Conservation (phyloP, 1,140 invertebrate genomes). For the Xylocopa sonorina region DNA sequence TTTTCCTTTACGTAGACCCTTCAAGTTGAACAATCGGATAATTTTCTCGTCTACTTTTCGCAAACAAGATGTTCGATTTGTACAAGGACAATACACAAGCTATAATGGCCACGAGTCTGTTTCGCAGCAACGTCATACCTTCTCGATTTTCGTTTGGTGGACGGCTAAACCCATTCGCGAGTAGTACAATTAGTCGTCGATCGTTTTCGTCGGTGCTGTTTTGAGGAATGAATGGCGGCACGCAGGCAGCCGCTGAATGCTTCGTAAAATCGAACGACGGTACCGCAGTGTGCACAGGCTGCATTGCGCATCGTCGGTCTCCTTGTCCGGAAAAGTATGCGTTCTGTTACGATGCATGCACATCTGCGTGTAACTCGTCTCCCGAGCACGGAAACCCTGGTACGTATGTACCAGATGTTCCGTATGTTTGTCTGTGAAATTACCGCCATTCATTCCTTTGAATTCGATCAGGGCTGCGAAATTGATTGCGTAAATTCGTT, state of each 20-base stretch:
- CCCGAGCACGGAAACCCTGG: background rate
- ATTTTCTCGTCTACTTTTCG: too few species aligned
- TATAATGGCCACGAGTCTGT: too few species aligned
- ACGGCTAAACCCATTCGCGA: background rate
- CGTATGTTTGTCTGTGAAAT: background rate
- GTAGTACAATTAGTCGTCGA: constrained; percentile 6
- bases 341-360: background rate
- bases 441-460: background rate
- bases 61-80: too few species aligned
- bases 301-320: constrained; percentile 29
- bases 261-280: constrained; percentile 15
- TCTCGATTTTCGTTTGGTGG: background rate
- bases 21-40: too few species aligned
- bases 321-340: background rate
- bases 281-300: constrained; percentile 19
- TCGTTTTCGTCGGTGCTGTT: background rate
- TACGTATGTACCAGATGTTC: background rate
- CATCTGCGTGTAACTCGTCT: background rate
- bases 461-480: too few species aligned
- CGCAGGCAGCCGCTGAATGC: background rate
- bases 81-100: too few species aligned
- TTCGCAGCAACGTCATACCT: background rate
- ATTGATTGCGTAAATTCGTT: background rate
- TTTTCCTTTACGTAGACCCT: too few species aligned
- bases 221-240: constrained; percentile 6